Conservation (phyloP, 2,888 invertebrate genomes). For the Amblyjoppa fuscipennis region DNA sequence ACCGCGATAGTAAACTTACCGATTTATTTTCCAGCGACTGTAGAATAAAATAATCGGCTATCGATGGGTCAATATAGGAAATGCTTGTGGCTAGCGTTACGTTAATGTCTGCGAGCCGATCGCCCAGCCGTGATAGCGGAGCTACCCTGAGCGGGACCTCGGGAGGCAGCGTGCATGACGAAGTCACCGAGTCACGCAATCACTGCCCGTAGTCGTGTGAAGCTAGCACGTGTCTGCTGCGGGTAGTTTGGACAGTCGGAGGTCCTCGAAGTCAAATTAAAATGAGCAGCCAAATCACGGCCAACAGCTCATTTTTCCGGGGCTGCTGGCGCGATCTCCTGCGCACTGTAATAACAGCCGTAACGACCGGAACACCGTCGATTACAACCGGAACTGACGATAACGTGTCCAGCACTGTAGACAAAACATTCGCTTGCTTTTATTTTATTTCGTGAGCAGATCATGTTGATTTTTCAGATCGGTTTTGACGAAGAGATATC, state of each 20-base stretch:
- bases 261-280: conserved; percentile 76
- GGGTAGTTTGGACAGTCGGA: conserved; percentile 71
- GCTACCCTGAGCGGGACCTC: conserved; percentile 41
- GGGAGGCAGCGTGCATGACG: conserved; percentile 68
- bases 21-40: not conserved
- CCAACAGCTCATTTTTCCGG: conserved; percentile 19
- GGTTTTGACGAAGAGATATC: not conserved
- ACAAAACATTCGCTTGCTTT: not conserved
- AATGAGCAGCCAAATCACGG: conserved; percentile 74
- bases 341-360: conserved; percentile 46
- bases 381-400: conserved; percentile 58
- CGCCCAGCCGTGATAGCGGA: not conserved
- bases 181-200: conserved; percentile 81
- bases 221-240: conserved; percentile 79
- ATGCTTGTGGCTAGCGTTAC: not conserved
- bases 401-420: conserved; percentile 23
- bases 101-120: conserved; percentile 17
- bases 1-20: not conserved
- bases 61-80: not conserved
- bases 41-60: not conserved
- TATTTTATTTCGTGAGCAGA: not conserved
- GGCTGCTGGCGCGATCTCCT: conserved; percentile 31
- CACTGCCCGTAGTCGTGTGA: conserved; percentile 81
- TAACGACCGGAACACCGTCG: conserved; percentile 56
- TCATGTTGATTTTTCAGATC: not conserved